Evolutionary conservation across 2,888 invertebrate genomes (phyloP), one percentile per base, ranked within the genome.

Genomic region (Cryptocephalus primarius): DNA sequence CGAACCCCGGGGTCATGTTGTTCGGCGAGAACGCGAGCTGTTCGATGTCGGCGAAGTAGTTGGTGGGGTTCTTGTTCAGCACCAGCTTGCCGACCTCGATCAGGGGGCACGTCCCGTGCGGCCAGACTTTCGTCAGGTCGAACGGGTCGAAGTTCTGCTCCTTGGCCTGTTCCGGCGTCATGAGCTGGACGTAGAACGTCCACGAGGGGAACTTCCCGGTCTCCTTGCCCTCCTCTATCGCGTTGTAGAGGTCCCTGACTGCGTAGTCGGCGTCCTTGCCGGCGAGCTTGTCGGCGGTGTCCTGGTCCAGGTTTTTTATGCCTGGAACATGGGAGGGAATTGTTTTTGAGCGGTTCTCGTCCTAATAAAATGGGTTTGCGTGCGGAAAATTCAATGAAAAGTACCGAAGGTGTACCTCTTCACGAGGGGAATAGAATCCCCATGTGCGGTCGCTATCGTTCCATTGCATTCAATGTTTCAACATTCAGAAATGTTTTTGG

Each of bases 41-140:
- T 68, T 94, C 93, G 39, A 93, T 85, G 68, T 93, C 92, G 36
- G 88, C 80, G 66, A 92, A 93, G 68, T 91, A 93, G 68, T 92
- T 92, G 54, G 78, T 80, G 0, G 93, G 91, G 67, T 93, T 93
- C 50, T 81, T 78, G 68, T 93, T 84, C 45, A 94, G 72, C 1
- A 85, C 83, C 53, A 93, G 60, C 67, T 82, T 83, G 1, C 93
- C 93, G 0, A 92, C 89, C 9, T 82, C 84, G 50, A 88, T 84
- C 53, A 93, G 72, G 2, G 93, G 93, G 68, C 74, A 92, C 1
- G 90, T 87, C 12, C 72, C 69, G 52, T 91, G 89, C 0, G 90
- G 80, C 93, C 93, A 94, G 12, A 89, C 71, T 51, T 58, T 60
- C 14, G 60, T 60, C 48, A 90, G 65, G 67, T 94, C 94, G 68